Evolutionary conservation across 2,888 invertebrate species (phyloP), one percentile per base, ranked within the genome.

Genomic region (Campoletis raptor): DNA sequence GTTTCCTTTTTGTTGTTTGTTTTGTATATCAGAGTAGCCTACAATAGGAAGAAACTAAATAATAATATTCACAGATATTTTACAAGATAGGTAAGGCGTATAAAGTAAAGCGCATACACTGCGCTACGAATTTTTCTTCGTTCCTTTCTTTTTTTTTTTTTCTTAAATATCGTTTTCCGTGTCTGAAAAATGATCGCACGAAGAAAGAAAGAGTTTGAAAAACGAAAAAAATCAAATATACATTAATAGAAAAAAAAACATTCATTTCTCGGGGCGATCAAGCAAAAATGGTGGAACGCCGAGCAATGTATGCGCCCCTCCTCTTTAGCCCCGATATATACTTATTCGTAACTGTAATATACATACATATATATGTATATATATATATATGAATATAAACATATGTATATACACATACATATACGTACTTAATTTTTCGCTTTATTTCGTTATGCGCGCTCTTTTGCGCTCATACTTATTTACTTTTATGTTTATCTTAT

Each of bases 41-140:
- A 93, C 90, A 90, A 93, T 94, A 94, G 93, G 94, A 94, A 93
- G 93, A 94, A 94, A 94, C 92, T 94, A 94, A 94, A 93, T 92
- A 90, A 92, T 93, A 94, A 94, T 94, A 94, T 94, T 94, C 94
- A 94, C 94, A 94, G 93, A 93, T 94, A 94, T 94, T 93, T 93
- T 94, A 94, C 94, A 94, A 93, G 93, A 92, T 93, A 93, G 90
- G 89, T 91, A 91, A 92, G 92, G 90, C 89, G 88, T 88, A 88
- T 88, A 45, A 79, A 88, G 85, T 88, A 85, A 88, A 90, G 90
- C 91, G 91, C 91, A 89, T 91, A 91, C 92, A 91, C 90, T 92
- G 92, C 90, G 88, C 86, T 57, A 81, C 67, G 64, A 30, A 40
- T 81, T 84, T 61, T 81, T 86, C 40, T 57, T 48, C 54, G 45